A percentile compares a stretch with the other conserved stretches of the same genome.
Conservation (phyloP, 1,140 invertebrate species). For the Aphis gossypii region DNA sequence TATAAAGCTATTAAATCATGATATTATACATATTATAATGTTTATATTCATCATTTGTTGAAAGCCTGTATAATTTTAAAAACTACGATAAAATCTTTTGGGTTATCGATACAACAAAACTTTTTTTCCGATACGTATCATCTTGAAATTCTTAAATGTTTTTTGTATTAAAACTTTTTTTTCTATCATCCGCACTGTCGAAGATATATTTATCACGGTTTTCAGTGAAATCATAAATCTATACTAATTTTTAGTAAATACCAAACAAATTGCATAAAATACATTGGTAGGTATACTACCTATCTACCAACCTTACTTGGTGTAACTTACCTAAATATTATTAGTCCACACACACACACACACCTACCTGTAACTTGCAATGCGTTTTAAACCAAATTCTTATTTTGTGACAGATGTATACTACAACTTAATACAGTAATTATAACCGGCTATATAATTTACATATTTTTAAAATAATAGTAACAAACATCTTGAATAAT, state of each 20-base stretch:
- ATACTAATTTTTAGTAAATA: not conserved
- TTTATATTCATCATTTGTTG: not conserved
- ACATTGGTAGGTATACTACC: no score
- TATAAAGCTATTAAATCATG: not conserved
- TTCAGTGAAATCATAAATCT: not conserved
- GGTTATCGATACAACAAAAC: not conserved
- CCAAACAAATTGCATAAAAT: not conserved
- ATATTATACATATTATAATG: not conserved
- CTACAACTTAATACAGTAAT: no score
- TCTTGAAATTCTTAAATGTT: conserved; percentile 1
- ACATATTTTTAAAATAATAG: no score
- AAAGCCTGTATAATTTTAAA: not conserved
- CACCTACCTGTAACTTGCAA: no score
- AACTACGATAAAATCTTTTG: not conserved
- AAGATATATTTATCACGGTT: not conserved
- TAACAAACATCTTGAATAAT: not conserved
- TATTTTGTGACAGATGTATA: no score
- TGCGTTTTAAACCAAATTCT: no score
- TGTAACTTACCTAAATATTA: no score
- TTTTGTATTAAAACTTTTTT: not conserved
- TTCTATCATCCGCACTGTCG: not conserved
- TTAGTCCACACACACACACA: no score
- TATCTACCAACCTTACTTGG: no score
- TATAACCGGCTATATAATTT: no score
- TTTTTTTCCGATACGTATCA: not conserved